A percentile compares a stretch with the other conserved stretches of the same genome.
Evolutionary conservation across 2,888 invertebrate species (phyloP).

Genomic region (Mamestra brassicae): DNA sequence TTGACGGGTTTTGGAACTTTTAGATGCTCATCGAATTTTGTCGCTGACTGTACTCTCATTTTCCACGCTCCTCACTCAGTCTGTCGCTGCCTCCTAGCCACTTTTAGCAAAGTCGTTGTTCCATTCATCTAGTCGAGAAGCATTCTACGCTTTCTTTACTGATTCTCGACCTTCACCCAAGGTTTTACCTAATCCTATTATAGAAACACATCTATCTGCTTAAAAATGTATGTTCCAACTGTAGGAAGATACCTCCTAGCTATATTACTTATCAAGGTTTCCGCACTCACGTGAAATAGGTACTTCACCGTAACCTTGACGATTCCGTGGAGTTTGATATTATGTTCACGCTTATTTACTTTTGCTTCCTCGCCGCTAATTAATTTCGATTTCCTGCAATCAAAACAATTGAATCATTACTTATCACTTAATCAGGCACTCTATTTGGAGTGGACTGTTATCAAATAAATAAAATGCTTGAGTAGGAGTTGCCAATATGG

Average conservation of each 20-base stretch:
- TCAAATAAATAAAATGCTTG: constrained; percentile 2
- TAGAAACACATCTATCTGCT: too few relatives aligned
- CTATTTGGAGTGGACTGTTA: not conserved
- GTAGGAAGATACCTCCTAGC: not conserved
- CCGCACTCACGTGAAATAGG: not conserved
- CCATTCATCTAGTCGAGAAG: too few relatives aligned
- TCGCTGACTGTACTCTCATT: too few relatives aligned
- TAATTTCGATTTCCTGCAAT: constrained; percentile 21
- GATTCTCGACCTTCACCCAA: too few relatives aligned
- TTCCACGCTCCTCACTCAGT: too few relatives aligned
- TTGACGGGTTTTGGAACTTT: too few relatives aligned
- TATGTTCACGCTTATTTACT: constrained; percentile 9
- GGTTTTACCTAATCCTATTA: too few relatives aligned
- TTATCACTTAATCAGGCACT: constrained; percentile 22
- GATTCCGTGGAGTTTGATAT: not conserved
- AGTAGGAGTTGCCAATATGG: not conserved
- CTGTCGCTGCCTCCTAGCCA: too few relatives aligned
- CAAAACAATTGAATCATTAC: constrained; percentile 31
- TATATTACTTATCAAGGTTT: not conserved
- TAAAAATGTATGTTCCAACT: not conserved
- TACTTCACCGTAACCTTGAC: constrained; percentile 24
- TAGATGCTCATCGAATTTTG: too few relatives aligned
- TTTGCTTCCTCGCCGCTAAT: constrained; percentile 22
- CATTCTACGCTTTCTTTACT: too few relatives aligned
- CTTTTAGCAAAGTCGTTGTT: too few relatives aligned